Conservation (phyloP, 2,888 invertebrate genomes). For the Thysanoteuthis rhombus region DNA sequence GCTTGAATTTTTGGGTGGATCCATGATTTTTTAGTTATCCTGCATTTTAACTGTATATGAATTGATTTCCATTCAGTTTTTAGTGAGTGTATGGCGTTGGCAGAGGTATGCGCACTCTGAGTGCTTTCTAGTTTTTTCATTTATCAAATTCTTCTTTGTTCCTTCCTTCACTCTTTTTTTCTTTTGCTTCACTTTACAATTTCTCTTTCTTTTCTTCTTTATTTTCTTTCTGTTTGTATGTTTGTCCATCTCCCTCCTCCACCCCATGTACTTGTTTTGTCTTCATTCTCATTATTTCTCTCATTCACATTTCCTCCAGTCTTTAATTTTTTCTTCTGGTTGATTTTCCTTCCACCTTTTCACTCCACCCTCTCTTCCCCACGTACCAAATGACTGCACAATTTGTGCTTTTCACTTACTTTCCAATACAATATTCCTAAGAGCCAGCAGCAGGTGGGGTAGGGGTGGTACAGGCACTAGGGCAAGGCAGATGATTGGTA, state of each 20-base stretch:
- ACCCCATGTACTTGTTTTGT: not conserved
- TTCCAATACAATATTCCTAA: not conserved
- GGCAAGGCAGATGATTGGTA: not conserved
- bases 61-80: too few species aligned
- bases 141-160: not conserved
- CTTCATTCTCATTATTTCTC: not conserved
- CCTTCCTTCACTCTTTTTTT: not conserved
- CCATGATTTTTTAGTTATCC: too few species aligned
- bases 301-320: not conserved
- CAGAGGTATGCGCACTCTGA: too few species aligned
- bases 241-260: not conserved
- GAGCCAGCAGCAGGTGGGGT: not conserved
- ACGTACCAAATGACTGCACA: not conserved
- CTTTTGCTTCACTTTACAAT: not conserved
- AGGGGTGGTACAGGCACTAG: not conserved
- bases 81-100: too few species aligned
- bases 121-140: too few species aligned
- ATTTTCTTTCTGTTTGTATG: not conserved
- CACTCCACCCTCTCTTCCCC: not conserved
- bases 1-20: too few species aligned
- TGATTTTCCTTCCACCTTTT: not conserved
- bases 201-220: fast-evolving
- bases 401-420: slow-evolving; percentile 12
- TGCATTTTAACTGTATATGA: too few species aligned
- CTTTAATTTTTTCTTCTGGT: not conserved